These are phyloP conservation scores for Nephrocerus scutellatus DNA, from an alignment of 2,888 invertebrate species.

Conservation along the genomic window DNA sequence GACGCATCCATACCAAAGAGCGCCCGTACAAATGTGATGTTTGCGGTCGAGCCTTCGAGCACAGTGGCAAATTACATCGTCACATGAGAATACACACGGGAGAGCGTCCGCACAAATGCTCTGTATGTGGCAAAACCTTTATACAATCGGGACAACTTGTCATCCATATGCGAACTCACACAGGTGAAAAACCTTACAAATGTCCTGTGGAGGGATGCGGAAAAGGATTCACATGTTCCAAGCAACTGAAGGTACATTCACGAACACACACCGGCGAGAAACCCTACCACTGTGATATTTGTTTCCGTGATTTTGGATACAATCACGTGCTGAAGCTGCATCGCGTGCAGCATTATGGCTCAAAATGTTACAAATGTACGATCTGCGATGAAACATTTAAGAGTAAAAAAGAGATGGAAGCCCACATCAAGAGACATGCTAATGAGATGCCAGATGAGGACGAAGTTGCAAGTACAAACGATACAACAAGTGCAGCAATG, in stretches of 20 bases:
- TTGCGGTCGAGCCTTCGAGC: slow-evolving; percentile 82
- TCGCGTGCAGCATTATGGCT: slow-evolving; percentile 83
- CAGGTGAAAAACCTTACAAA: slow-evolving; percentile 78
- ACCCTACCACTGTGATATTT: slow-evolving; percentile 85
- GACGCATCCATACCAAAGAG: slow-evolving; percentile 85
- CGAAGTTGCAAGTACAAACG: slow-evolving; percentile 22
- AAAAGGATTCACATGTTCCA: slow-evolving; percentile 87
- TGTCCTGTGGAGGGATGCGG: slow-evolving; percentile 75
- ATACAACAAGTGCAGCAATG: slow-evolving; percentile 27
- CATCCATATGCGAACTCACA: slow-evolving; percentile 84
- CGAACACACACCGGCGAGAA: slow-evolving; percentile 87
- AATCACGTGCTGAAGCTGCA: slow-evolving; percentile 86
- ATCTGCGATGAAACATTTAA: slow-evolving; percentile 86
- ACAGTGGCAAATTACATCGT: slow-evolving; percentile 81
- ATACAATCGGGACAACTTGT: slow-evolving; percentile 87
- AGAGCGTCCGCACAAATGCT: slow-evolving; percentile 83
- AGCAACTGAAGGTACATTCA: slow-evolving; percentile 85
- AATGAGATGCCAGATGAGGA: slow-evolving; percentile 53
- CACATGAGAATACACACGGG: slow-evolving; percentile 87
- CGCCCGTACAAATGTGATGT: slow-evolving; percentile 84
- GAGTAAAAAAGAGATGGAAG: slow-evolving; percentile 85
- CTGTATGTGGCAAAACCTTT: slow-evolving; percentile 81
- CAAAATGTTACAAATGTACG: slow-evolving; percentile 87
- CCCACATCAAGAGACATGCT: slow-evolving; percentile 74
- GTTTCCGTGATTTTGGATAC: slow-evolving; percentile 84